phyloP scores from a whole-genome alignment of 2,888 invertebrate genomes.

The Mesorhabditis sp. region DNA sequence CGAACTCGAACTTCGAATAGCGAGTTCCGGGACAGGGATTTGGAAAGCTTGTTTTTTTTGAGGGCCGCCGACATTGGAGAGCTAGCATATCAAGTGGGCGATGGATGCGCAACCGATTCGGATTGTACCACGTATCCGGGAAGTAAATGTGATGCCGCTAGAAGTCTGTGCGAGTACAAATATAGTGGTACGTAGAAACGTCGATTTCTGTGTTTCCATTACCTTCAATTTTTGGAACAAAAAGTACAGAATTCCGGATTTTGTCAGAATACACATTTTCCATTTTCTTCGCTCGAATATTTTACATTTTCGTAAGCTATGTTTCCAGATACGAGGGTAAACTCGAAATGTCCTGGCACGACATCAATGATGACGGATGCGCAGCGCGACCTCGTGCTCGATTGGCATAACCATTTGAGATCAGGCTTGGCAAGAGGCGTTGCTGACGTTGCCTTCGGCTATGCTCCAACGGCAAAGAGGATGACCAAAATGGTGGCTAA shows the following conservation, averaged over 20 bases:
- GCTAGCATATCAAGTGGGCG: not conserved
- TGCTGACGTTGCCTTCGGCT: not conserved
- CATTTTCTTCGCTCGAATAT: too few relatives aligned
- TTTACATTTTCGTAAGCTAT: not conserved
- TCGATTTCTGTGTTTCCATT: too few relatives aligned
- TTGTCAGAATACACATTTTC: too few relatives aligned
- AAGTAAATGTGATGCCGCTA: not conserved
- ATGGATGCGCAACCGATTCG: not conserved
- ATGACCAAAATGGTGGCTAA: not conserved
- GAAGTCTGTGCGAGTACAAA: not conserved
- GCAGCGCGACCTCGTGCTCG: not conserved
- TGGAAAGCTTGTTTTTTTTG: not conserved
- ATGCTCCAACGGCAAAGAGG: not conserved
- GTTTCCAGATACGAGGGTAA: not conserved
- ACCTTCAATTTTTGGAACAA: too few relatives aligned
- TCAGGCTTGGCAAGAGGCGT: not conserved
- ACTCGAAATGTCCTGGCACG: not conserved
- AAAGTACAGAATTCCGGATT: too few relatives aligned
- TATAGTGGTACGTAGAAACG: not conserved
- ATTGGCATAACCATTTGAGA: not conserved
- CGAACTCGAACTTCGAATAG: not conserved
- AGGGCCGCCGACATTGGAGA: slow-evolving; percentile 3
- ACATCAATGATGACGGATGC: not conserved
- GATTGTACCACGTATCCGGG: not conserved
- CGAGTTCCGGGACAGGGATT: not conserved